Percentiles rank a stretch among this genome's conserved stretches.
Conservation (phyloP, 2,888 invertebrate genomes). For the Eilema sororculum region DNA sequence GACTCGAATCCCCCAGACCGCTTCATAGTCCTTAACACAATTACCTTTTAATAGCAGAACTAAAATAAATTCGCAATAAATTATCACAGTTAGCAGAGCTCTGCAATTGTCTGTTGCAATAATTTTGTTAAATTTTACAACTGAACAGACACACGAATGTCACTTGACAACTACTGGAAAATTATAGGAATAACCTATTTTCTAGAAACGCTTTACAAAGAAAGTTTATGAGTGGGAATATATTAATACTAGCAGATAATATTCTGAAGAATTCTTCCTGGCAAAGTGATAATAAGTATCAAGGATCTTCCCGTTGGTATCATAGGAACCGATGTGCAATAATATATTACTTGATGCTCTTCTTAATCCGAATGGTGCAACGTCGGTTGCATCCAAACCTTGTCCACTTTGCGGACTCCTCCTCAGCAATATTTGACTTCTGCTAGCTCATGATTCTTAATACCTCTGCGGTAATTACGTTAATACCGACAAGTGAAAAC, state of each 20-base stretch:
- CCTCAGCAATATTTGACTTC: not conserved
- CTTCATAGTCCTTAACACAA: conserved; percentile 74
- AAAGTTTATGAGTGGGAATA: not conserved
- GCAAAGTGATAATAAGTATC: too few relatives aligned
- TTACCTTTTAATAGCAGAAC: conserved; percentile 73
- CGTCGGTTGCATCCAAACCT: too few relatives aligned
- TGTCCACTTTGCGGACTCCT: too few relatives aligned
- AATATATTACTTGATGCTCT: too few relatives aligned
- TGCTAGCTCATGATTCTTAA: not conserved
- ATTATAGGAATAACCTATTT: conserved; percentile 50
- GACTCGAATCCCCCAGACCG: conserved; percentile 9
- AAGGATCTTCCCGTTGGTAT: too few relatives aligned
- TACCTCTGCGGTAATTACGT: too few relatives aligned
- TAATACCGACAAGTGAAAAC: not conserved
- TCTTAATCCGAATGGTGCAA: too few relatives aligned
- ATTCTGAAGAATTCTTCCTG: too few relatives aligned
- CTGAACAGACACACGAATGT: conserved; percentile 51
- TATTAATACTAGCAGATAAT: too few relatives aligned
- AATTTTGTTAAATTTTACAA: conserved; percentile 52
- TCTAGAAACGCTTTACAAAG: conserved; percentile 38
- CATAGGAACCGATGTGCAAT: too few relatives aligned
- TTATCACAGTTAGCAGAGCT: conserved; percentile 72
- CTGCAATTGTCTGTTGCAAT: conserved; percentile 57
- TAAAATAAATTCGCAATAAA: conserved; percentile 76
- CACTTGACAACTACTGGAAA: conserved; percentile 46